Conservation (phyloP, 1,140 invertebrate species). For the Plectrocnemia conspersa region DNA sequence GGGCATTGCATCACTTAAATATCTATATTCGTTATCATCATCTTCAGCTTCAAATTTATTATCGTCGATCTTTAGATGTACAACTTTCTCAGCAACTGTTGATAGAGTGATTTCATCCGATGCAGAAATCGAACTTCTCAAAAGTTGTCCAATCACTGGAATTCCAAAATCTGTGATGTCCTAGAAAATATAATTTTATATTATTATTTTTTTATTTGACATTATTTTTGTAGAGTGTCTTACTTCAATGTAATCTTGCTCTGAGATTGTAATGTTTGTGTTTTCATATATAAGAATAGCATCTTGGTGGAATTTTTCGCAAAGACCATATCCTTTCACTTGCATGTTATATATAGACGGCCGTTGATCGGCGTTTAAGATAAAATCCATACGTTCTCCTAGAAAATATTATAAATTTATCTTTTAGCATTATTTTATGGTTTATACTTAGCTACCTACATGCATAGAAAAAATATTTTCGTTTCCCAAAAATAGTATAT, state of each 20-base stretch:
- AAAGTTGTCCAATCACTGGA: too few species aligned
- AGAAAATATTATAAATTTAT: conserved; percentile 42
- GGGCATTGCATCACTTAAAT: conserved; percentile 46
- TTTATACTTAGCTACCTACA: too few species aligned
- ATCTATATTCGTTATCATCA: conserved; percentile 46
- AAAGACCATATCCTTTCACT: conserved; percentile 50
- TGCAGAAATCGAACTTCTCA: too few species aligned
- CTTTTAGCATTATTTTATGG: too few species aligned
- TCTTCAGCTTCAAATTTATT: conserved; percentile 40
- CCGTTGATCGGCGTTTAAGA: conserved; percentile 50
- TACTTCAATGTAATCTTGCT: conserved; percentile 6
- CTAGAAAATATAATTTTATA: conserved; percentile 11
- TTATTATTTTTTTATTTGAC: background rate
- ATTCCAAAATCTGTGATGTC: too few species aligned
- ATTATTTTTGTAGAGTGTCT: background rate
- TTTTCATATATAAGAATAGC: conserved; percentile 45
- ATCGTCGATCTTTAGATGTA: conserved; percentile 43
- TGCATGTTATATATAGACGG: conserved; percentile 55
- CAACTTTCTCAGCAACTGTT: conserved; percentile 22
- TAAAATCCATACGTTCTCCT: conserved; percentile 63
- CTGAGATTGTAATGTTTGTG: conserved; percentile 42
- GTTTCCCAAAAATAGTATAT: too few species aligned
- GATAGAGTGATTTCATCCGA: conserved; percentile 28
- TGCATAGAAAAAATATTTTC: too few species aligned
- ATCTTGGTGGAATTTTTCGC: conserved; percentile 40